Evolutionary conservation across 2,113 vertebrate genomes (phyloP), one percentile per base, ranked within the genome.

Genomic region (Anguilla rostrata): DNA sequence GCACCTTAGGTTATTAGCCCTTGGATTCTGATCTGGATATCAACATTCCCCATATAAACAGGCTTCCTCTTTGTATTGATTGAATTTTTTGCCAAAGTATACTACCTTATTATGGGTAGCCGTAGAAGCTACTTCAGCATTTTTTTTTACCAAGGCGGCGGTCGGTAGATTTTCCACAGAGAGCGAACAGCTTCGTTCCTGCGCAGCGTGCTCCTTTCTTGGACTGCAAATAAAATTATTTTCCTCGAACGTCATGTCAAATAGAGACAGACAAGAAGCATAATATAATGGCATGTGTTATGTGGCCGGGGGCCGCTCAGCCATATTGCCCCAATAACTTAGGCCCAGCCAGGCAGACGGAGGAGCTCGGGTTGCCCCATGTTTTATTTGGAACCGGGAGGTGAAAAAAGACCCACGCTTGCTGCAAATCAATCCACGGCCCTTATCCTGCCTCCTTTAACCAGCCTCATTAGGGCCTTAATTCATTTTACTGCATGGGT

Each of bases 361-460:
- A 20, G 78, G 81, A 3, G 46, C 81, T 85, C n/a, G 39, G 43
- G 75, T 79, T 80, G 84, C 85, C 14, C 53, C 29, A 26, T 86
- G 85, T 81, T 86, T 81, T 80, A 63, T 86, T 86, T 63, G 78
- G 78, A 86, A 49, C 43, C 9, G 39, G 49, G 12, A 39, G 22
- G 78, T 63, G 53, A 39, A 81, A 81, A 66, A 81, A 60, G 75
- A 29, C 12, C 15, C 56, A 26, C 53, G 56, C 85, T 78, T 5
- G 1, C 16, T 78, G 53, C 49, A 56, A 57, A 57, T 56, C 49
- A 49, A 26, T 40, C 85, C 43, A 53, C 39, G n/a, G 34, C 39
- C 34, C 43, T 81, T 29, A 26, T 86, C 85, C 60, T 41, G 53
- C 29, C 39, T 56, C 43, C 56, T 56, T 20, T 85, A 34, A 85